These are phyloP conservation scores for Drosophila ogumai DNA, from an alignment of 1,140 invertebrate species.

Conservation along the genomic window DNA sequence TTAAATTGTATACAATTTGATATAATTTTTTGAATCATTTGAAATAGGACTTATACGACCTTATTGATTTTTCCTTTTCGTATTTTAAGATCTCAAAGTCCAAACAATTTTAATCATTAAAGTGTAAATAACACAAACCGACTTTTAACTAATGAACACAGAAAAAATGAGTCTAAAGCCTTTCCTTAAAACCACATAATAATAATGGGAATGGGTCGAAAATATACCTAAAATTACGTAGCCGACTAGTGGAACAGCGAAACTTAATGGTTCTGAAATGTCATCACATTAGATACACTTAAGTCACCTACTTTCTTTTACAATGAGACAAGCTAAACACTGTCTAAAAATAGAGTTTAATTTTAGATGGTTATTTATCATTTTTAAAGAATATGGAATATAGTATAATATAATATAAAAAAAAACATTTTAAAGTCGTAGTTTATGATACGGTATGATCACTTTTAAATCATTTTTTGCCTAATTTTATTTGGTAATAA, in stretches of 20 bases:
- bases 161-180: not conserved
- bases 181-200: too few species aligned
- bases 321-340: too few species aligned
- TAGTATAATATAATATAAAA: not conserved
- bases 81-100: not conserved
- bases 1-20: too few species aligned
- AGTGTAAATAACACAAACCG: not conserved
- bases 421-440: not conserved
- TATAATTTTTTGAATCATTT: too few species aligned
- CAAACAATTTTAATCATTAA: rapidly evolving
- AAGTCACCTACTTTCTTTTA: not conserved
- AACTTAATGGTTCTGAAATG: not conserved
- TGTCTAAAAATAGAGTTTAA: not conserved
- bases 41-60: too few species aligned
- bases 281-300: not conserved
- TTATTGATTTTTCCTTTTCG: too few species aligned
- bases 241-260: not conserved
- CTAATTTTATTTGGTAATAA: not conserved
- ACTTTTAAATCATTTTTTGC: too few species aligned
- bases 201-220: rapidly evolving
- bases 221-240: not conserved
- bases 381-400: not conserved
- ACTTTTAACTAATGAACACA: not conserved
- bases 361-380: too few species aligned
- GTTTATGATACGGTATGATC: too few species aligned